phyloP scores from a whole-genome alignment of 2,888 invertebrate genomes.

The Heliconius hortense region DNA sequence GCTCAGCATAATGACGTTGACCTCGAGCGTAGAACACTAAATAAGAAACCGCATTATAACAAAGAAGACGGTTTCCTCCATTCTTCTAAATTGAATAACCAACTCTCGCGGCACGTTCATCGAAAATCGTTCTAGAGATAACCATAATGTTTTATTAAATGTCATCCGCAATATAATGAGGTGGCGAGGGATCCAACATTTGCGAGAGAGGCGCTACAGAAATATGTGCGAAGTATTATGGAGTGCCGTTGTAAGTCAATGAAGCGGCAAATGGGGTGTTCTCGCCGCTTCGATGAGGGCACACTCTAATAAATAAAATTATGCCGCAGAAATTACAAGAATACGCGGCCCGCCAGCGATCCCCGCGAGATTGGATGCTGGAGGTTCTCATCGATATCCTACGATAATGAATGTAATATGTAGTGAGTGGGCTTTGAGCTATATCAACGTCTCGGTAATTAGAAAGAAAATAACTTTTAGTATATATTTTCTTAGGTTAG shows the following conservation, averaged over 20 bases:
- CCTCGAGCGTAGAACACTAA: conserved; percentile 10
- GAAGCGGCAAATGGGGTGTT: conserved; percentile 81
- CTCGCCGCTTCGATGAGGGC: conserved; percentile 70
- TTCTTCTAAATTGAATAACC: conserved; percentile 39
- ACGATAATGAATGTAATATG: conserved; percentile 77
- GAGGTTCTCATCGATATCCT: conserved; percentile 76
- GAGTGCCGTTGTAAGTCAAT: conserved; percentile 82
- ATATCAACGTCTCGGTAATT: conserved; percentile 32
- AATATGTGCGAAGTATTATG: conserved; percentile 82
- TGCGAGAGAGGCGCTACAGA: conserved; percentile 76
- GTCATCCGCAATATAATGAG: conserved; percentile 82
- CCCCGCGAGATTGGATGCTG: conserved; percentile 76
- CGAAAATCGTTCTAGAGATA: conserved; percentile 69
- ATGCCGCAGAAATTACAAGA: conserved; percentile 82
- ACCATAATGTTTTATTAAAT: conserved; percentile 81
- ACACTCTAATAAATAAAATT: conserved; percentile 82
- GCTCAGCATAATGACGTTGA: background rate
- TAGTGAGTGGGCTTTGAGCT: conserved; percentile 68
- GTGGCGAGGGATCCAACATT: conserved; percentile 75
- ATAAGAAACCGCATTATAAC: conserved; percentile 22
- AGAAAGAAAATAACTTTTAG: conserved; percentile 8
- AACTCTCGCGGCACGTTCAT: conserved; percentile 57
- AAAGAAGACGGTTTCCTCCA: conserved; percentile 26
- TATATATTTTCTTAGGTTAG: background rate
- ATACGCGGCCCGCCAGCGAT: conserved; percentile 72